Base-by-base conservation (phyloP, 2,888 invertebrate species). In the Drosophila yooni region DNA sequence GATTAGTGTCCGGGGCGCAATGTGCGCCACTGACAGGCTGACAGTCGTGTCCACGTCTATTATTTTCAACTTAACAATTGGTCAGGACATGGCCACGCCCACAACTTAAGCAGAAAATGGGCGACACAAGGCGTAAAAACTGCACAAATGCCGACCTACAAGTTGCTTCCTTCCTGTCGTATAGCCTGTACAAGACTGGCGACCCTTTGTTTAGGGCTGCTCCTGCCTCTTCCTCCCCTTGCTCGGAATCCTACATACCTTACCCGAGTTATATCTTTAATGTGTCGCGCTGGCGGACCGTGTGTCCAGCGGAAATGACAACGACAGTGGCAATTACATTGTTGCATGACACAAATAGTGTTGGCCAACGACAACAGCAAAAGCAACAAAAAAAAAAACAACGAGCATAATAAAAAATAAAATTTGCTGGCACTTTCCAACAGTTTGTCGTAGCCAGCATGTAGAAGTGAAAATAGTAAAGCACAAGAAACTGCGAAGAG, bases 291-390 rank as follows among this genome's bases (percentile, higher is more conserved):
- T 71, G 70, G 79, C 72, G 59, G 64, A 87, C 89, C 69, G 86
- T 90, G 86, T 91, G 90, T 91, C 88, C 88, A 89, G 82, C 90
- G 92, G 91, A 91, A 89, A 92, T 90, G 88, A 91, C 89, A 92
- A 90, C 91, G 91, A 89, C 91, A 91, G 89, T 89, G 89, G 91
- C 92, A 91, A 91, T 91, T 92, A 92, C 92, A 92, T 88, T 92
- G 92, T 91, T 92, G 92, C 92, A 92, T 91, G 92, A 91, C 91
- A 91, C 89, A 90, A 91, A 91, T 84, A 89, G 89, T 91, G 91
- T 91, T 88, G 81, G 71, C 63, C 82, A 73, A 67, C 85, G 81
- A 50, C 70, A 73, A 60, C 68, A 69, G 34, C 72, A 74, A 53
- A 50, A 70, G 46, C 67, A 79, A 75, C 68, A 54, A 60, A 50